These are phyloP conservation scores for Arizona elegans DNA, from an alignment of 2,113 vertebrate species.

Conservation along the genomic window DNA sequence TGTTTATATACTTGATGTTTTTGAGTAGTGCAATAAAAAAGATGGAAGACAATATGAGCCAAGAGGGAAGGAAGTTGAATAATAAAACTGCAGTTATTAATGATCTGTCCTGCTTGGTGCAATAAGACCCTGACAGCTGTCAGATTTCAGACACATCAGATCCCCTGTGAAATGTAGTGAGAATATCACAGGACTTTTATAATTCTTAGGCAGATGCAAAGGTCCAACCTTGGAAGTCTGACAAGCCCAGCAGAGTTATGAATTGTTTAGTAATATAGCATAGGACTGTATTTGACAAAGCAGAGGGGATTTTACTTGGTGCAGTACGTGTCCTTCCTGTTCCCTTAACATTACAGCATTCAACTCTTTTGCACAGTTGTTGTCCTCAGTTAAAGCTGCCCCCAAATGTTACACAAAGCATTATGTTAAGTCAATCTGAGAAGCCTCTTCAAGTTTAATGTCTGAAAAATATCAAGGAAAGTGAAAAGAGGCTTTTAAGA, in stretches of 20 bases:
- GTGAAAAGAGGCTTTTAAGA: not conserved
- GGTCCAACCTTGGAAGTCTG: conserved; percentile 31
- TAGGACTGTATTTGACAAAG: conserved; percentile 18
- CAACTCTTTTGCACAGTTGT: not conserved
- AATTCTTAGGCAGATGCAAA: conserved; percentile 21
- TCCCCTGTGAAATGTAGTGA: conserved; percentile 29
- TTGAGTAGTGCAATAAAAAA: conserved; percentile 22
- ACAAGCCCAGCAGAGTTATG: conserved; percentile 24
- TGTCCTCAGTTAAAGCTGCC: not conserved
- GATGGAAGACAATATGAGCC: conserved; percentile 20
- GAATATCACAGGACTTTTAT: conserved; percentile 29
- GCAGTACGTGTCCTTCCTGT: not conserved
- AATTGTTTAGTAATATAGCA: conserved; percentile 25
- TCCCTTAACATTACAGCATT: not conserved
- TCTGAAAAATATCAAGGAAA: not conserved
- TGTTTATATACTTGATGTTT: conserved; percentile 20
- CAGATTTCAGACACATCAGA: conserved; percentile 33
- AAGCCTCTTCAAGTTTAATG: not conserved
- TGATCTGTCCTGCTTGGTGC: conserved; percentile 27
- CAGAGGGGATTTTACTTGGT: not conserved
- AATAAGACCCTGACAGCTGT: conserved; percentile 36
- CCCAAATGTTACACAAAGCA: not conserved
- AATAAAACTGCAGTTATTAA: conserved; percentile 32
- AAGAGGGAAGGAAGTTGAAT: conserved; percentile 13
- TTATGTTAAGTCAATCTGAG: not conserved